A percentile compares a stretch with the other conserved stretches of the same genome.
Evolutionary conservation across 2,797 vertebrate species (phyloP).

Genomic region (Takifugu ocellatus): DNA sequence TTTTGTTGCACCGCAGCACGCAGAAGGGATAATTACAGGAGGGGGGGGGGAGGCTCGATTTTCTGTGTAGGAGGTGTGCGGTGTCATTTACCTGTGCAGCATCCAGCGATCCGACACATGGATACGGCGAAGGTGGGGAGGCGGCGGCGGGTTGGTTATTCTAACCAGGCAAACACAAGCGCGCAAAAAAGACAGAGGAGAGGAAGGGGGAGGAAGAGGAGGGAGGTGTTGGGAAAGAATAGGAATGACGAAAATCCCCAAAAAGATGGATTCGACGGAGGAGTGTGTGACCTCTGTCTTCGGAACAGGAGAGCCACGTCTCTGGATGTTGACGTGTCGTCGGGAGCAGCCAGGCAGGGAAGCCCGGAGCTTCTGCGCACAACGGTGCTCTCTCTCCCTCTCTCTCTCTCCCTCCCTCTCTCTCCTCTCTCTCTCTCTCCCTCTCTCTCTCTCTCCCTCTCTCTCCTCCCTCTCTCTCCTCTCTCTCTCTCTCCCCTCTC

Average conservation of each 20-base stretch:
- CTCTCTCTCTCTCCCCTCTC: constrained; percentile 27
- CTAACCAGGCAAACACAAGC: constrained; percentile 42
- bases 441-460: no score
- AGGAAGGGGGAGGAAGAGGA: background rate
- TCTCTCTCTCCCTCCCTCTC: no score
- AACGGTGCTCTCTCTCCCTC: constrained; percentile 64
- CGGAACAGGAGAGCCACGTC: constrained; percentile 35
- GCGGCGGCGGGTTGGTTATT: constrained; percentile 46
- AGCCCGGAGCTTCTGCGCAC: constrained; percentile 58
- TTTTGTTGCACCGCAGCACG: constrained; percentile 27
- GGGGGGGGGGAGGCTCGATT: constrained; percentile 31
- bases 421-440: background rate
- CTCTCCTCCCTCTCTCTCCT: constrained; percentile 9
- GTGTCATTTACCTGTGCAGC: constrained; percentile 73
- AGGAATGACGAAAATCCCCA: constrained; percentile 27
- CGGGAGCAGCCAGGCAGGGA: constrained; percentile 51
- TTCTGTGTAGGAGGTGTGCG: constrained; percentile 57
- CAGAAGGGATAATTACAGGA: constrained; percentile 35
- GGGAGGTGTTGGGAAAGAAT: background rate
- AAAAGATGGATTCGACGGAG: constrained; percentile 65
- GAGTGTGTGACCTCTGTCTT: constrained; percentile 59
- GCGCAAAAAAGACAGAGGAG: constrained; percentile 7
- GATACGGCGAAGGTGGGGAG: constrained; percentile 27
- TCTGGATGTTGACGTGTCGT: constrained; percentile 51
- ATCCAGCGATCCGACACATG: constrained; percentile 71